These are phyloP conservation scores for Chloropsis cyanopogon DNA, from an alignment of 2,113 vertebrate species.

Conservation along the genomic window DNA sequence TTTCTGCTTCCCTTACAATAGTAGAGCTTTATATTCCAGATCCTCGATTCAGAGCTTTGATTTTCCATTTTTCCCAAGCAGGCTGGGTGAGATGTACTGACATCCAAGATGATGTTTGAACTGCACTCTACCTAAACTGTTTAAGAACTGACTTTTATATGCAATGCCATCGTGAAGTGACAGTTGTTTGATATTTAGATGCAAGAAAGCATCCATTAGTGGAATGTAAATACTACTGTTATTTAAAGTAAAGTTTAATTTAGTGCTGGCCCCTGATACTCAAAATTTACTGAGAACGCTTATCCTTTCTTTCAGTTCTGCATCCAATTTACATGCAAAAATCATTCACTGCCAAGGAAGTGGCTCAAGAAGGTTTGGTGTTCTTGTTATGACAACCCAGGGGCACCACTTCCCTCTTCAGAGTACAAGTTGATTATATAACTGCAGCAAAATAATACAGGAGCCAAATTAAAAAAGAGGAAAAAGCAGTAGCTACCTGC, in stretches of 20 bases:
- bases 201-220: not conserved
- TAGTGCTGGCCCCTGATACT: not conserved
- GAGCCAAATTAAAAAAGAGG: not conserved
- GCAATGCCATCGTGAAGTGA: not conserved
- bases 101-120: not conserved
- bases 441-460: not conserved
- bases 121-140: not conserved
- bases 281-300: not conserved
- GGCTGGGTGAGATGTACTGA: not conserved
- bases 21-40: not conserved
- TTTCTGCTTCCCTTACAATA: not conserved
- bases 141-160: not conserved
- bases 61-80: not conserved
- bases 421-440: not conserved
- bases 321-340: not conserved
- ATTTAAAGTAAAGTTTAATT: not conserved
- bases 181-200: not conserved
- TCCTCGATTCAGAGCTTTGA: not conserved
- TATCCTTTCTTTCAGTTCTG: not conserved
- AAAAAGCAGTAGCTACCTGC: not conserved
- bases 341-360: not conserved
- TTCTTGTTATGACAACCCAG: not conserved
- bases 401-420: not conserved
- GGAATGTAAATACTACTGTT: not conserved
- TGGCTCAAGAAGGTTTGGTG: not conserved